Conservation (phyloP, 2,888 invertebrate genomes). For the Linnaemya tessellans region DNA sequence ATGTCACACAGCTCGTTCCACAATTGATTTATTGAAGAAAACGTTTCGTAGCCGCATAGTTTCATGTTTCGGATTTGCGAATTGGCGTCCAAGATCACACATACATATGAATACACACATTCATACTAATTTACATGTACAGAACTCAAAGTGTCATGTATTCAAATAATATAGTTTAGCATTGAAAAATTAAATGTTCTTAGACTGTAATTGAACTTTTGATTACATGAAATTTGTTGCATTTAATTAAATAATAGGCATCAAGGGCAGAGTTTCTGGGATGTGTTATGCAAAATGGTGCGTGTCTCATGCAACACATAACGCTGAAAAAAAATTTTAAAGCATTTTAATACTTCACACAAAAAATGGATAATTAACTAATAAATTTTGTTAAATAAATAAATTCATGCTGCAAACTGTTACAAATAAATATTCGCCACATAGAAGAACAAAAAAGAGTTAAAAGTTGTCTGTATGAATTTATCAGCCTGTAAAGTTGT, state of each 20-base stretch:
- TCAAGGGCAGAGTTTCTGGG: not conserved
- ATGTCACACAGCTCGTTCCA: too few species aligned
- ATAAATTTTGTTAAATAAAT: not conserved
- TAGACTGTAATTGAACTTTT: constrained; percentile 5
- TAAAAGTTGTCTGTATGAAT: not conserved
- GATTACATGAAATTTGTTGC: not conserved
- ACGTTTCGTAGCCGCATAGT: too few species aligned
- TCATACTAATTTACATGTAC: too few species aligned
- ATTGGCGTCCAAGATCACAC: too few species aligned
- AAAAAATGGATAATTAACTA: constrained; percentile 15
- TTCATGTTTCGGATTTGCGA: too few species aligned
- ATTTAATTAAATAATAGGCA: not conserved
- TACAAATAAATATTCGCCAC: not conserved
- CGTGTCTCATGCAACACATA: too few species aligned
- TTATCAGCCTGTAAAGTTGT: constrained; percentile 25
- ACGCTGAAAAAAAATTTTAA: too few species aligned
- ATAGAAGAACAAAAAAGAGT: not conserved
- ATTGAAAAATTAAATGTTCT: not conserved
- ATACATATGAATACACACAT: too few species aligned
- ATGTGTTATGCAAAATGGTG: constrained; percentile 4
- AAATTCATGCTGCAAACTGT: not conserved
- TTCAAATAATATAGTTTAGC: not conserved
- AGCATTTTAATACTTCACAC: too few species aligned
- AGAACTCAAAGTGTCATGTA: not conserved
- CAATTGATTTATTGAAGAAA: not conserved